Percentiles rank a stretch among this genome's conserved stretches.
Evolutionary conservation across 2,797 vertebrate species (phyloP).

Genomic region (Myoxocephalus aenaeus): DNA sequence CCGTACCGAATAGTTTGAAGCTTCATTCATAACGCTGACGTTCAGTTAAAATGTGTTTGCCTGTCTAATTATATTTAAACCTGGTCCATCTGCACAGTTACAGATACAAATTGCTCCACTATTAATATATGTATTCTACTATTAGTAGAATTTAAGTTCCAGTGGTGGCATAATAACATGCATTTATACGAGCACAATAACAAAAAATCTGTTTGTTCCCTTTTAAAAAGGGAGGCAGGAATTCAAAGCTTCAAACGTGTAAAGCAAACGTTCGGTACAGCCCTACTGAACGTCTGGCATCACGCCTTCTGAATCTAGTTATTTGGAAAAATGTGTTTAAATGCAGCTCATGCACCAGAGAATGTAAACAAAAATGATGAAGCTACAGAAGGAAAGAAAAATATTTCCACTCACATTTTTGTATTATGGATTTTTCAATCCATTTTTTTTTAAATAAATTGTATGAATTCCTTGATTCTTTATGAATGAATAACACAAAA

Average conservation of each 20-base stretch:
- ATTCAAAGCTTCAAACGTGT: background rate
- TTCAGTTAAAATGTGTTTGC: background rate
- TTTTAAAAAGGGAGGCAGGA: too few species aligned
- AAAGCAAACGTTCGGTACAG: background rate
- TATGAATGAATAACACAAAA: conserved; percentile 25
- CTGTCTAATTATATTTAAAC: background rate
- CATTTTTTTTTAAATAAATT: conserved; percentile 10
- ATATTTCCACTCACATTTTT: background rate
- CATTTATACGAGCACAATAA: background rate
- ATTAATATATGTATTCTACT: background rate
- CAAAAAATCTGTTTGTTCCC: background rate
- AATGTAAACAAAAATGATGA: background rate
- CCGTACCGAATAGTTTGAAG: background rate
- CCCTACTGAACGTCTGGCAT: background rate
- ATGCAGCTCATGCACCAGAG: background rate
- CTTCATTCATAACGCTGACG: background rate
- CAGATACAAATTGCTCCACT: background rate
- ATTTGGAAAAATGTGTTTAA: background rate
- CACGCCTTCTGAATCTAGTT: background rate
- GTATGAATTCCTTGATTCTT: background rate
- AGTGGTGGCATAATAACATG: background rate
- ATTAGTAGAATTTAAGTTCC: background rate
- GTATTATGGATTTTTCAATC: conserved; percentile 14
- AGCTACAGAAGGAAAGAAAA: background rate
- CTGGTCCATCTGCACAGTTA: background rate